Evolutionary conservation across 2,113 vertebrate species (phyloP), one percentile per base, ranked within the genome.

Genomic region (Uria aalge): DNA sequence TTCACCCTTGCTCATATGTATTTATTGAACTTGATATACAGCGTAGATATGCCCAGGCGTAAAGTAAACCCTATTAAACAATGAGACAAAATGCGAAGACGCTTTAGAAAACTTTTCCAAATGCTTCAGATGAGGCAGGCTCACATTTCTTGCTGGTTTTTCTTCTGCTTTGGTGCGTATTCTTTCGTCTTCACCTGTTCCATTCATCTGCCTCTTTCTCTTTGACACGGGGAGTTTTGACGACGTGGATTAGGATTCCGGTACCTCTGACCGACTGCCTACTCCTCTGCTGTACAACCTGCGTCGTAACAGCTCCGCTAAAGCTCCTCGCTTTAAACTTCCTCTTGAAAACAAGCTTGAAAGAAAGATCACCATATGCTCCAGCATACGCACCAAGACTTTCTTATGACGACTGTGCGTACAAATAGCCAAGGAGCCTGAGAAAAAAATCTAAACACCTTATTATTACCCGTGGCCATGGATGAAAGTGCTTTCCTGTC

Each of bases 21-120:
- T 90, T 85, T 66, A 82, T 74, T 41, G 64, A 91, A 34, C 60
- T 41, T n/a, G 36, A 67, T 77, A 32, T 6, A 63, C 34, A 34
- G 62, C 0, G 0, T 56, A 59, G 72, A 76, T 26, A 62, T 5
- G 30, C 47, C 41, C 12, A 43, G 73, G 55, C 2, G 0, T 55
- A 38, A 80, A 71, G 69, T 27, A 27, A 75, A 94, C 55, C 29
- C 40, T 56, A 47, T 74, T 80, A n/a, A 84, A 57, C 0, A 5
- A n/a, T 11, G 41, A 87, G 69, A 85, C 64, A 63, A 75, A 90
- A 72, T 1, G 0, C 8, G 2, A 36, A 47, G 43, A 55, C 21
- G 50, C 34, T 63, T 38, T 38, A 63, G 56, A 77, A 77, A 87
- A 74, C 38, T 81, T 88, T 40, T 80, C 0, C 22, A 20, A 40